Base-by-base conservation (phyloP, 2,888 invertebrate genomes). In the Pseudococcus jackbeardsleyi region DNA sequence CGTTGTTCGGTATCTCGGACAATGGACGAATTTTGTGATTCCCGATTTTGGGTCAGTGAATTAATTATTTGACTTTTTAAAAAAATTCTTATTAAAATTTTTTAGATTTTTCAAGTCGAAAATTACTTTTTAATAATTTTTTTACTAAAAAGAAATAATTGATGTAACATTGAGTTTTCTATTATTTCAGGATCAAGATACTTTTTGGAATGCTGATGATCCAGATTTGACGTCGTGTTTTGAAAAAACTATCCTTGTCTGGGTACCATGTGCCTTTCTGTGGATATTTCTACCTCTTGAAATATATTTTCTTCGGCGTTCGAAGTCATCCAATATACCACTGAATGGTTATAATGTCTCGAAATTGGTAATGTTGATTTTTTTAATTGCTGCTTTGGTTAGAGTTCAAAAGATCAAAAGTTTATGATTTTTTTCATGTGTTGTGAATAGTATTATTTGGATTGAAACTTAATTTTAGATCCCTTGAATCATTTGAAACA, bases 201-300 rank as follows among this genome's bases (percentile, higher is more conserved):
- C 94, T 90, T 94, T 96, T 89, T 97, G 97, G 97, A 91, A 95
- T 91, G 95, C 98, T n/a, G 93, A 94, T 8, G 93, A 95, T 91
- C 99, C 98, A 54, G 95, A 97, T 91, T 93, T 99, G 90, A 96
- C 98, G 89, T 93, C 93, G 91, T 99, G 99, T 92, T 98, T 99
- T 92, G 96, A 98, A 92, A 95, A 96, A 91, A 98, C 98, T 0
- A 95, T 96, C 0, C 92, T 99, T 48, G 93, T 97, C 85, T 99
- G 98, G 98, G 92, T 94, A 54, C 98, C 99, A 0, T 97, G 97
- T 91, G 93, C 94, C 85, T 97, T 50, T 50, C 50, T 50, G 12
- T 50, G 50, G 50, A 50, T 50, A 50, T 15, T 50, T 50, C 50
- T 50, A 15, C 50, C 50, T 1, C 11, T 50, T 4, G 50, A 50